Percentiles rank a stretch among this genome's conserved stretches.
Evolutionary conservation across 2,113 vertebrate species (phyloP).

Genomic region (Cyprinodon variegatus): DNA sequence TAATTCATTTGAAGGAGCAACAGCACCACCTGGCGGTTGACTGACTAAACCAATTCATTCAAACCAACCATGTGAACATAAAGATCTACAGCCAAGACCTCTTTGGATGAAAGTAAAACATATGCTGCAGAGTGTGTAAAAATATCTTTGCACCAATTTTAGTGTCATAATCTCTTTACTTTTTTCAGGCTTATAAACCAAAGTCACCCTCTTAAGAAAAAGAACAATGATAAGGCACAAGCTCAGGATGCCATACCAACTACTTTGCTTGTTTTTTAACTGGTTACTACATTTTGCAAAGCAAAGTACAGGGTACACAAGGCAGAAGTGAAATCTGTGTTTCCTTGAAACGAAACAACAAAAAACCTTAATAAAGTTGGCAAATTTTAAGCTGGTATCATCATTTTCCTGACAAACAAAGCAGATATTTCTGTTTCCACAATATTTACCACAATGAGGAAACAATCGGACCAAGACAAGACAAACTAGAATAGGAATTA

Average conservation of each 20-base stretch:
- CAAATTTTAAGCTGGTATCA: background rate
- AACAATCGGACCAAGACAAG: slow-evolving; percentile 15
- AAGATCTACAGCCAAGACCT: background rate
- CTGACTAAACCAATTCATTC: background rate
- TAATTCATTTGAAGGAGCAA: slow-evolving; percentile 13
- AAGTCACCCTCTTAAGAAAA: background rate
- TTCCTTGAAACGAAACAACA: background rate
- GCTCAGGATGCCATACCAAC: background rate
- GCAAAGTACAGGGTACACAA: background rate
- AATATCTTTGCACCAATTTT: background rate
- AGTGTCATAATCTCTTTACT: slow-evolving; percentile 13
- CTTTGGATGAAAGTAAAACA: background rate
- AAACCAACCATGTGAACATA: background rate
- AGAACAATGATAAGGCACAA: slow-evolving; percentile 19
- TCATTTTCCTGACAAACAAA: slow-evolving; percentile 17
- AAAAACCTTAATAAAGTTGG: background rate
- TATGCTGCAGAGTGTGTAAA: background rate
- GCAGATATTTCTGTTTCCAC: slow-evolving; percentile 9
- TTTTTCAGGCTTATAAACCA: slow-evolving; percentile 7
- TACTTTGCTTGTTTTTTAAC: background rate
- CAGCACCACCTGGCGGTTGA: slow-evolving; percentile 47
- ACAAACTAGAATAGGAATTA: slow-evolving; percentile 22
- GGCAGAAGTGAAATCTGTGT: background rate
- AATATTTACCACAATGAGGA: background rate
- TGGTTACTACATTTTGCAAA: background rate